Evolutionary conservation across 2,113 vertebrate species (phyloP).

Genomic region (Charadrius vociferus): DNA sequence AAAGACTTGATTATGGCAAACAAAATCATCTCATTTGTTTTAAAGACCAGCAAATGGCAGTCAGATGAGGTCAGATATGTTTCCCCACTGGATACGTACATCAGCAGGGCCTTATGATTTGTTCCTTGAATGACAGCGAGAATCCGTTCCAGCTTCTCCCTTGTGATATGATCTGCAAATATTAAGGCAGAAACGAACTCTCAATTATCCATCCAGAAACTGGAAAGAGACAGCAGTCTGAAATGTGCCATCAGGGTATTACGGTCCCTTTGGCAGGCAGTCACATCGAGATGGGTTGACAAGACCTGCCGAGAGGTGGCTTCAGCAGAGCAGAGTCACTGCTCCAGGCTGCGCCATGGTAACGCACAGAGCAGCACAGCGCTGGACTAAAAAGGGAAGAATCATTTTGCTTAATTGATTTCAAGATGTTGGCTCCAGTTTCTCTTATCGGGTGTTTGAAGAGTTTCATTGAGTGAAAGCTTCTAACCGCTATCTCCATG

Average conservation of each 20-base stretch:
- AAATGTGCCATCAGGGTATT: neutral
- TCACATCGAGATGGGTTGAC: neutral
- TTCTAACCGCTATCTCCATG: neutral
- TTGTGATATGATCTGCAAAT: constrained; percentile 87
- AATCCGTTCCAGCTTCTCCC: constrained; percentile 88
- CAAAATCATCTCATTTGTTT: neutral
- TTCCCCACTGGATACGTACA: constrained; percentile 66
- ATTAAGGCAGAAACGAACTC: neutral
- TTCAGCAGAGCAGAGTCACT: neutral
- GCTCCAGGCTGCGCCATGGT: neutral
- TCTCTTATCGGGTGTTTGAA: neutral
- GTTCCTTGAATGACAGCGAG: constrained; percentile 89
- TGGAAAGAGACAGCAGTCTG: neutral
- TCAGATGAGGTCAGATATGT: neutral
- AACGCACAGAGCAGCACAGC: neutral
- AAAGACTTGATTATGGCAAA: neutral
- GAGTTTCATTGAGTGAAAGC: neutral
- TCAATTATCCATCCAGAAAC: neutral
- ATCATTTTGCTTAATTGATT: neutral
- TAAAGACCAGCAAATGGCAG: neutral
- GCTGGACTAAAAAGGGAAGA: neutral
- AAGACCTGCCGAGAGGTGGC: neutral
- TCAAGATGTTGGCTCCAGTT: neutral
- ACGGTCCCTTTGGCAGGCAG: neutral
- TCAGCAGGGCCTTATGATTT: constrained; percentile 89